A percentile compares a stretch with the other conserved stretches of the same genome.
phyloP scores from a whole-genome alignment of 2,113 vertebrate species.

The Xiphophorus hellerii region DNA sequence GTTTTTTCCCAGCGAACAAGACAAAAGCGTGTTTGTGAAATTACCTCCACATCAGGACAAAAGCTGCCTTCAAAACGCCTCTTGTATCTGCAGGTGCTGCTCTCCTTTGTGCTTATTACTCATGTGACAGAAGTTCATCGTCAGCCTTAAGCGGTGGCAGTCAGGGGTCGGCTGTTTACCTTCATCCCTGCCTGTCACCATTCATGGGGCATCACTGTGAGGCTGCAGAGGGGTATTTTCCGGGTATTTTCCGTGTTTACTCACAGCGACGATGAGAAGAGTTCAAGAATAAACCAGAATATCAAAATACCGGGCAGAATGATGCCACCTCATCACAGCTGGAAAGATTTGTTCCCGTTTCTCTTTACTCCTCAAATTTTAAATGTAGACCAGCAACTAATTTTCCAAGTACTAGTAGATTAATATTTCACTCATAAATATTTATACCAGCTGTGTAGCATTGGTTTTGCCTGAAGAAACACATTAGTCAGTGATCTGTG shows the following conservation, averaged over 20 bases:
- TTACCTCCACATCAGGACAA: slow-evolving; percentile 7
- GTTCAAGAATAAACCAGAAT: neutral
- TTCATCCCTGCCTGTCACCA: slow-evolving; percentile 13
- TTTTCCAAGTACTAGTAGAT: slow-evolving; percentile 44
- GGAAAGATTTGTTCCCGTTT: slow-evolving; percentile 10
- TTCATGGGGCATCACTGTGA: slow-evolving; percentile 9
- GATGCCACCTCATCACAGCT: neutral
- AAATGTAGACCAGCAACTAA: slow-evolving; percentile 52
- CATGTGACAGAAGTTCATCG: slow-evolving; percentile 50
- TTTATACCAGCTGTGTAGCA: slow-evolving; percentile 56
- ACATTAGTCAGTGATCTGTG: slow-evolving; percentile 66
- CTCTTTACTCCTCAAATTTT: slow-evolving; percentile 14
- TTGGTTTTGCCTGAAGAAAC: slow-evolving; percentile 51
- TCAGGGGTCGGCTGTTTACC: slow-evolving; percentile 37
- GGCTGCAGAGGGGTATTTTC: slow-evolving; percentile 33
- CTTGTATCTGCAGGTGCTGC: slow-evolving; percentile 30
- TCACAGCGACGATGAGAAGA: neutral
- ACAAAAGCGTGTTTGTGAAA: slow-evolving; percentile 43
- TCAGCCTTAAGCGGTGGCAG: slow-evolving; percentile 30
- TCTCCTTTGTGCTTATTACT: slow-evolving; percentile 38
- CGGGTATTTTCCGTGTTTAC: neutral
- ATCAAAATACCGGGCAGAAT: neutral
- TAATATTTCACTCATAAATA: slow-evolving; percentile 70
- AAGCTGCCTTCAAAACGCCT: slow-evolving; percentile 42
- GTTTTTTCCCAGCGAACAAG: slow-evolving; percentile 17